These are phyloP conservation scores for Argyrosomus regius DNA, from an alignment of 2,797 vertebrate species.

Conservation along the genomic window DNA sequence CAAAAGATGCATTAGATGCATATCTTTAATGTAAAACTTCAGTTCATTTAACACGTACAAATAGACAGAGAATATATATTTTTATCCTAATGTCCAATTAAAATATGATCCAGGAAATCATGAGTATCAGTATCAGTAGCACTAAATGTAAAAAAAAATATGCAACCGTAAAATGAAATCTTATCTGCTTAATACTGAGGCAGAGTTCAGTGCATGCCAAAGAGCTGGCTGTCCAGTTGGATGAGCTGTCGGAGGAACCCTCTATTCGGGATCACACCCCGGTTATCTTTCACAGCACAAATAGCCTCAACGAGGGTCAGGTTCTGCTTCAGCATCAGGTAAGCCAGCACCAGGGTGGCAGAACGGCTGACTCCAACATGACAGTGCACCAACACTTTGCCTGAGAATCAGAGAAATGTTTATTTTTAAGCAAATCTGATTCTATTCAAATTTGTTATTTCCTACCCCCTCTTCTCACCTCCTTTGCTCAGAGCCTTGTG, in stretches of 20 bases:
- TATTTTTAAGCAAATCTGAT: neutral
- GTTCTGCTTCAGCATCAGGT: slow-evolving; percentile 94
- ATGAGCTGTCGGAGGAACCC: slow-evolving; percentile 94
- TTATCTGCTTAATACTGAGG: too few relatives aligned
- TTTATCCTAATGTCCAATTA: neutral
- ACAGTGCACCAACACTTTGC: slow-evolving; percentile 94
- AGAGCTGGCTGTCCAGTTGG: slow-evolving; percentile 88
- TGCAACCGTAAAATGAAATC: neutral
- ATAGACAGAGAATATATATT: neutral
- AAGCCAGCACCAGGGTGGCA: slow-evolving; percentile 93
- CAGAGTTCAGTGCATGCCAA: slow-evolving; percentile 71
- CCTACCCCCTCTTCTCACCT: slow-evolving; percentile 70
- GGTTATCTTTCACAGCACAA: slow-evolving; percentile 92
- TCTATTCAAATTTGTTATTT: neutral
- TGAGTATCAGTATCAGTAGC: too few relatives aligned
- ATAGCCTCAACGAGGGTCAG: slow-evolving; percentile 94
- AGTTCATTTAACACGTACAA: neutral
- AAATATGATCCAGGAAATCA: too few relatives aligned
- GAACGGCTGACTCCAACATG: slow-evolving; percentile 95
- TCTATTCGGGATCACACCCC: slow-evolving; percentile 92
- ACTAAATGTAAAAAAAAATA: neutral
- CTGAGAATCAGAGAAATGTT: slow-evolving; percentile 73
- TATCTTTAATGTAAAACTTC: slow-evolving; percentile 10
- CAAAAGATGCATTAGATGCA: slow-evolving; percentile 2
- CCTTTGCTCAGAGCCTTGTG: slow-evolving; percentile 87